These are phyloP conservation scores for Cinclus cinclus DNA, from an alignment of 2,113 vertebrate genomes.

Conservation along the genomic window DNA sequence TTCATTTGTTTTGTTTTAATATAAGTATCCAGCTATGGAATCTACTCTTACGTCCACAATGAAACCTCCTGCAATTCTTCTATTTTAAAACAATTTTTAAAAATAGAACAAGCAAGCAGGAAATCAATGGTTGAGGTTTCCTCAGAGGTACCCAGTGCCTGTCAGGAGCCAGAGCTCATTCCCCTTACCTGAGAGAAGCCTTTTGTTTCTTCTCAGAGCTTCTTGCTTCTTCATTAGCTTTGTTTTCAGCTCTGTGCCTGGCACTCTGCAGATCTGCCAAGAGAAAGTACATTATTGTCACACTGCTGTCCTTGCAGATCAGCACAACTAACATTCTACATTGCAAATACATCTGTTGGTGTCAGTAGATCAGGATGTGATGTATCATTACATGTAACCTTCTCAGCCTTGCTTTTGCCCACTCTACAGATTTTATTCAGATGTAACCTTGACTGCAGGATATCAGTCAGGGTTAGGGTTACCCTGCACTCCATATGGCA, in stretches of 20 bases:
- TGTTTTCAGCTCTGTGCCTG: slow-evolving; percentile 86
- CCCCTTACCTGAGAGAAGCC: slow-evolving; percentile 84
- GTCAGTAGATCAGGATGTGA: background rate
- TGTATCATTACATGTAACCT: background rate
- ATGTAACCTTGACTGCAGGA: background rate
- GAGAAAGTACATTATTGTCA: background rate
- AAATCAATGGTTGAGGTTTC: background rate
- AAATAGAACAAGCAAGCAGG: background rate
- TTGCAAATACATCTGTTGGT: background rate
- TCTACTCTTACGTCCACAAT: background rate
- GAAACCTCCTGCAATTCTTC: background rate
- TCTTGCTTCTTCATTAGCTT: slow-evolving; percentile 86
- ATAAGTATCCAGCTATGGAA: background rate
- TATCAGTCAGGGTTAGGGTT: background rate
- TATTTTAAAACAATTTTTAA: background rate
- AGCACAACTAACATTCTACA: background rate
- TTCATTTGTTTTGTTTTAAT: background rate
- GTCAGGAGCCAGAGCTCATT: background rate
- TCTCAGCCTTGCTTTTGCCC: background rate
- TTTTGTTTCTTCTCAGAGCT: slow-evolving; percentile 90
- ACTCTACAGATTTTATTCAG: background rate
- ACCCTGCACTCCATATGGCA: background rate
- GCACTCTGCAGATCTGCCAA: slow-evolving; percentile 83
- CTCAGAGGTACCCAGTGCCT: background rate
- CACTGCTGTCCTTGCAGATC: background rate